Percentiles rank a stretch among this genome's conserved stretches.
These are phyloP conservation scores for Venustaconcha ellipsiformis DNA, from an alignment of 1,140 invertebrate genomes.

Conservation along the genomic window DNA sequence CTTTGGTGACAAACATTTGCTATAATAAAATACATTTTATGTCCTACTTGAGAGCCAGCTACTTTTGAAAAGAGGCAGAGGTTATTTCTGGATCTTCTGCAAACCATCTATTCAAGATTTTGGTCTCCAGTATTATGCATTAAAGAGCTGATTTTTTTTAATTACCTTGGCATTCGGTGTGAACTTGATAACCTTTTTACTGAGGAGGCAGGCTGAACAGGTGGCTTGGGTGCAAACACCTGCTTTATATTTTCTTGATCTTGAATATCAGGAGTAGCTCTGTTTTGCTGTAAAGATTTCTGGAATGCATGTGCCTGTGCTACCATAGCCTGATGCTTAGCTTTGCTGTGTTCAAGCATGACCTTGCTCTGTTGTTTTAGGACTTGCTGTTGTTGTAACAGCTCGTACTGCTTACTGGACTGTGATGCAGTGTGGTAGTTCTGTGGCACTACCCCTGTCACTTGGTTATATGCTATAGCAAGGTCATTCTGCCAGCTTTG, in stretches of 20 bases:
- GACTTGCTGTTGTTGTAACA: constrained; percentile 53
- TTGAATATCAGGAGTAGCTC: constrained; percentile 7
- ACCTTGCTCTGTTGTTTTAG: constrained; percentile 47
- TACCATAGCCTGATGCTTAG: constrained; percentile 67
- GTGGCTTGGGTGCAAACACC: constrained; percentile 59
- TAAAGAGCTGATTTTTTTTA: not conserved
- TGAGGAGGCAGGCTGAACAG: constrained; percentile 38
- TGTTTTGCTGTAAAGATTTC: constrained; percentile 35
- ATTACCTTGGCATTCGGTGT: constrained; percentile 56
- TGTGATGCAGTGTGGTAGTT: constrained; percentile 52
- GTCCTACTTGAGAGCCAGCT: too few relatives aligned
- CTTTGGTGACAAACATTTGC: too few relatives aligned
- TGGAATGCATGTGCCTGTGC: constrained; percentile 65
- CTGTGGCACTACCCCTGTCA: constrained; percentile 55
- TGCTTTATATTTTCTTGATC: constrained; percentile 29
- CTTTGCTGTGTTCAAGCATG: constrained; percentile 62
- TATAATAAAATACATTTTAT: too few relatives aligned
- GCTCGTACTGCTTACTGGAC: constrained; percentile 56
- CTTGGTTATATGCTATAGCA: constrained; percentile 53
- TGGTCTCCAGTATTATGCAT: too few relatives aligned
- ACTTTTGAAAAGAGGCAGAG: too few relatives aligned
- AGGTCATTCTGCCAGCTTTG: constrained; percentile 52
- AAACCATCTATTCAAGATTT: too few relatives aligned
- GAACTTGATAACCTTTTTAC: constrained; percentile 37
- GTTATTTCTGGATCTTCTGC: too few relatives aligned